Evolutionary conservation across 2,797 vertebrate species (phyloP), one percentile per base, ranked within the genome.

Genomic region (Lindbergichthys nudifrons): DNA sequence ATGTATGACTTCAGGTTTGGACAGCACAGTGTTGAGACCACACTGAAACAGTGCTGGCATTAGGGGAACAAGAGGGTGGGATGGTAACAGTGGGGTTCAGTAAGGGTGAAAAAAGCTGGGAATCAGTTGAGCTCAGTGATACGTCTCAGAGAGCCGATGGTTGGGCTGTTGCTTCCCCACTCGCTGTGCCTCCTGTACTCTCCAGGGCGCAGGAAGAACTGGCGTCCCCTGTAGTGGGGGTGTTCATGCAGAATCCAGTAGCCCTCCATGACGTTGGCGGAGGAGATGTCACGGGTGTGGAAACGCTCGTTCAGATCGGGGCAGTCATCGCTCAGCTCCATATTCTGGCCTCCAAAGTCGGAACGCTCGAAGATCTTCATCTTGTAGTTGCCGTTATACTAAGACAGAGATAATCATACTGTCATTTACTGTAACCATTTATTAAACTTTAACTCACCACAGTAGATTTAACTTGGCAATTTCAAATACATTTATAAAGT

Each of bases 161-260:
- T 92, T 12, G 94, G 84, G 81, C 69, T 94, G 70, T 73, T 74
- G 67, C 94, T 92, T 12, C 94, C 94, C 95, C 95, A 95, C 70
- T 96, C 95, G 4, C 71, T 89, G 82, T 93, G 88, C 77, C 93
- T 92, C 85, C 93, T 92, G 92, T 95, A 96, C 86, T 96, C 93
- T 19, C 94, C 95, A 0, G 95, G 94, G 41, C 83, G 90, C 88
- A 96, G 63, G 93, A 95, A 95, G 81, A 92, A 96, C 90, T 96
- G 95, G 51, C 94, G 92, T 3, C 95, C 95, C 74, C 92, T 93
- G 89, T 95, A 95, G 57, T 95, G 91, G 66, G 95, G 92, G 75
- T 96, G 95, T 81, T 96, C 95, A 0, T 95, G 94, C 84, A 96
- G 92, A 47, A 93, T 94, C 95, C 95, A 96, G 92, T 95, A 96